These are phyloP conservation scores for Nyctereutes procyonoides DNA, from an alignment of 2,113 vertebrate species.

Conservation along the genomic window DNA sequence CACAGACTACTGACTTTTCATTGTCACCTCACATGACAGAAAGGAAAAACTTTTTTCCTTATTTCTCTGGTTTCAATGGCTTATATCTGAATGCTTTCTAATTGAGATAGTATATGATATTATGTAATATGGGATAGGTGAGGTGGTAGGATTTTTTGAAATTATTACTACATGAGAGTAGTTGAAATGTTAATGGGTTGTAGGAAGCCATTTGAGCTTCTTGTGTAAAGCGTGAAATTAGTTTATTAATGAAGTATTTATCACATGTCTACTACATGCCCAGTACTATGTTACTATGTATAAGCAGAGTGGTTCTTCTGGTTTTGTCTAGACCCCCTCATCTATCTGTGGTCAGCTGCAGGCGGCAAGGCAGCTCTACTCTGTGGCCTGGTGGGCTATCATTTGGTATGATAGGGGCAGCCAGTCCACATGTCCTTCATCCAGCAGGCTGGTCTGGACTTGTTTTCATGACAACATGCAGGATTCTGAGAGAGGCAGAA, in stretches of 20 bases:
- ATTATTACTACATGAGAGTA: not conserved
- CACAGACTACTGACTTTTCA: not conserved
- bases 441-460: not conserved
- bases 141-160: not conserved
- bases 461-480: not conserved
- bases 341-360: not conserved
- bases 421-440: not conserved
- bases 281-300: not conserved
- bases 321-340: not conserved
- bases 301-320: not conserved
- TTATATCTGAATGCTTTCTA: not conserved
- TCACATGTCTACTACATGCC: not conserved
- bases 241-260: not conserved
- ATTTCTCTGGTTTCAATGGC: not conserved
- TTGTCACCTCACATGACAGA: not conserved
- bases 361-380: not conserved
- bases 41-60: not conserved
- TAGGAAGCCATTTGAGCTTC: not conserved
- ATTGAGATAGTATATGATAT: not conserved
- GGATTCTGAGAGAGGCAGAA: not conserved
- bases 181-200: not conserved
- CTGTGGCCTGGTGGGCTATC: not conserved
- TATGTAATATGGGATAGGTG: not conserved
- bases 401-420: not conserved
- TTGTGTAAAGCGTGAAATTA: not conserved